phyloP scores from a whole-genome alignment of 2,113 vertebrate species.

The human (Homo sapiens) region GRCh38 chr5:117682001-117682500 shows the following conservation, averaged over 20 bases:
- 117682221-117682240: constrained; percentile 55
- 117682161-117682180: neutral
- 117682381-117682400: neutral
- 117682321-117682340: neutral
- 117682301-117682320: neutral
- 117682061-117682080: constrained; percentile 49
- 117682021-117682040: neutral
- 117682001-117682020: constrained; percentile 59
- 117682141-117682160: constrained; percentile 14
- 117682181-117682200: constrained; percentile 16
- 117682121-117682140: constrained; percentile 31
- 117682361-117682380: neutral
- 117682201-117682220: constrained; percentile 32
- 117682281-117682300: neutral
- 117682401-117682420: neutral
- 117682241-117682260: neutral
- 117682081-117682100: neutral
- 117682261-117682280: neutral
- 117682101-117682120: constrained; percentile 34
- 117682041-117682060: neutral
- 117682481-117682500: neutral
- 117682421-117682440: neutral
- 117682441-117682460: neutral
- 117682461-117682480: neutral
- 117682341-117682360: neutral